A percentile compares a stretch with the other conserved stretches of the same genome.
Conservation (phyloP, 1,140 invertebrate species). For the Drosophila paulistorum region DNA sequence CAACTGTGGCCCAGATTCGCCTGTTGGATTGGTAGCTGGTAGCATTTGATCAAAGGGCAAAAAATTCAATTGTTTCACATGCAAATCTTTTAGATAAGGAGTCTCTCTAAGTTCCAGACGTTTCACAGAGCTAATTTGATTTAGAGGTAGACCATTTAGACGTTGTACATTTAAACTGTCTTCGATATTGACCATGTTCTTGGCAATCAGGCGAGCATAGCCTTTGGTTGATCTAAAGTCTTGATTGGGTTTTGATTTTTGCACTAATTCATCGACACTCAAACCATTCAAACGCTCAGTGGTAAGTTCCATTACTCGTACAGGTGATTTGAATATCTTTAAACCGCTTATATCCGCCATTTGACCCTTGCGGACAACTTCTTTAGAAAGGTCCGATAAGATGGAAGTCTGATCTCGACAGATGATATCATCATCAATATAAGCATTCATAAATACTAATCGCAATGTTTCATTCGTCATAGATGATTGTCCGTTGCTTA, state of each 20-base stretch:
- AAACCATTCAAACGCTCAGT: slow-evolving; percentile 43
- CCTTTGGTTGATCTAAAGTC: slow-evolving; percentile 40
- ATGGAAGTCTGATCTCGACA: slow-evolving; percentile 54
- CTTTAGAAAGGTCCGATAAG: slow-evolving; percentile 37
- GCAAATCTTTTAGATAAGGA: background rate
- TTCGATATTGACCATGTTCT: slow-evolving; percentile 22
- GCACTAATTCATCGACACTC: slow-evolving; percentile 39
- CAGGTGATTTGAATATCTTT: slow-evolving; percentile 57
- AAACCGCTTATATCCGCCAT: slow-evolving; percentile 46
- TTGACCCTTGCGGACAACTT: slow-evolving; percentile 64
- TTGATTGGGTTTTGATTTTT: slow-evolving; percentile 23
- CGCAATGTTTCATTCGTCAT: slow-evolving; percentile 25
- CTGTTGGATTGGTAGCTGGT: slow-evolving; percentile 2
- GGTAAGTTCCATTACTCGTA: slow-evolving; percentile 35
- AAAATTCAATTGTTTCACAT: slow-evolving; percentile 43
- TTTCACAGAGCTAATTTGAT: slow-evolving; percentile 23
- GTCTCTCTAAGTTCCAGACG: background rate
- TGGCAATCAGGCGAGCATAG: slow-evolving; percentile 41
- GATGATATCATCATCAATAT: slow-evolving; percentile 49
- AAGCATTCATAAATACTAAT: slow-evolving; percentile 66
- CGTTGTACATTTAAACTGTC: slow-evolving; percentile 25
- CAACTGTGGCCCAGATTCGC: slow-evolving; percentile 15
- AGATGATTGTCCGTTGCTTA: slow-evolving; percentile 13
- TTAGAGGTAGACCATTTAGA: slow-evolving; percentile 49
- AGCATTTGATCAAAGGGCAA: slow-evolving; percentile 44